Evolutionary conservation across 2,113 vertebrate species (phyloP), one percentile per base, ranked within the genome.

Genomic region (Brienomyrus brachyistius): DNA sequence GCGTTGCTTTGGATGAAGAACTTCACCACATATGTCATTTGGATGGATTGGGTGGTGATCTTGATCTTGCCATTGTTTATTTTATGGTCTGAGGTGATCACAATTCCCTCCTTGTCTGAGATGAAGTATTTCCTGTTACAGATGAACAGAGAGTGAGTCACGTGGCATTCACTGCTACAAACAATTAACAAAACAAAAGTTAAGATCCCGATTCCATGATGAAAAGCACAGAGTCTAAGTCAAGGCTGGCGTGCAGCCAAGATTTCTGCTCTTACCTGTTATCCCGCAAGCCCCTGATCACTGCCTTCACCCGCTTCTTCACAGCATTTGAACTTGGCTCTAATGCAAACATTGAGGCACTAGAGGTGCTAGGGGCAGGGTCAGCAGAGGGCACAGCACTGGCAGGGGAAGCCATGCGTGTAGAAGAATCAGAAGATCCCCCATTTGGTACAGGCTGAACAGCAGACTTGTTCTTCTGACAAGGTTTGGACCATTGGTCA

Each of bases 1-100:
- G 96, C 96, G 0, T 13, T 54, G 88, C 98, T 99, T 51, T 88
- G 87, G 54, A 98, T 96, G 66, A 87, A 31, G 35, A 99, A 47
- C 23, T 80, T 91, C 90, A 98, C 51, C 0, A 89, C 70, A 0
- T 1, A 89, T 8, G 21, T 0, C 87, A 95, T 80, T 0, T 92
- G 77, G 0, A 92, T 82, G 1, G 89, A 83, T 52, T 92, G 92
- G 95, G 93, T 1, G 0, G 91, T 84, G 88, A 98, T 94, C 77
- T 91, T 92, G 90, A 99, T 96, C 40, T 93, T 94, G 15, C 97
- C 96, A 0, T 93, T 91, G 5, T 0, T 93, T 2, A 88, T 45
- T 77, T 88, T 88, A 0, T 94, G 91, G 1, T 94, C 89, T 0
- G 97, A 97, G 35, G 91, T 27, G 62, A 99, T 96, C 62, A 94